Conservation (phyloP, 2,888 invertebrate genomes). For the Sepioteuthis lessoniana region DNA sequence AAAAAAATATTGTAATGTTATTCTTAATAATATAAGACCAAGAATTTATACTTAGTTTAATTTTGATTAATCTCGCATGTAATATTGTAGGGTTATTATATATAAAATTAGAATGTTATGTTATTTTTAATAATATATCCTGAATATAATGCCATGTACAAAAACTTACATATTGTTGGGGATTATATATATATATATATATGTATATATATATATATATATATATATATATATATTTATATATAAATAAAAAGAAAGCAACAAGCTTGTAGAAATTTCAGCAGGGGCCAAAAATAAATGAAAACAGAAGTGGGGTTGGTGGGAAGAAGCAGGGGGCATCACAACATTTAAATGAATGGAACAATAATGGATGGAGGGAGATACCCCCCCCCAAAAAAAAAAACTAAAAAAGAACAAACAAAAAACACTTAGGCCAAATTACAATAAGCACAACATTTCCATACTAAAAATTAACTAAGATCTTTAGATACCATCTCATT, state of each 20-base stretch:
- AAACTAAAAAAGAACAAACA: not conserved
- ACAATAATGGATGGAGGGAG: not conserved
- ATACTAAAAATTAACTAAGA: not conserved
- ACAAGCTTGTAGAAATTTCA: not conserved
- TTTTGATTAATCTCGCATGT: too few relatives aligned
- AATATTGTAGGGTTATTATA: too few relatives aligned
- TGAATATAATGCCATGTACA: not conserved
- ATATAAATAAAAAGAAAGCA: not conserved
- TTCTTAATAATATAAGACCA: too few relatives aligned
- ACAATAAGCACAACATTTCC: not conserved
- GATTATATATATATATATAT: not conserved
- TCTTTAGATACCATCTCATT: not conserved
- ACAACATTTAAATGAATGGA: not conserved
- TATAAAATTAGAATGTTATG: too few relatives aligned
- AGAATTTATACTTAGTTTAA: too few relatives aligned
- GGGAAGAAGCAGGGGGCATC: not conserved
- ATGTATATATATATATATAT: not conserved
- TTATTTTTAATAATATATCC: not conserved
- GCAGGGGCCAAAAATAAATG: not conserved
- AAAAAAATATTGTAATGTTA: too few relatives aligned
- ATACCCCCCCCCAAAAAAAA: too few relatives aligned
- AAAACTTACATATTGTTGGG: not conserved
- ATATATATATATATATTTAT: not conserved
- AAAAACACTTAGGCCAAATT: not conserved
- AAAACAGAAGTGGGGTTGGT: not conserved